Base-by-base conservation (phyloP, 1,140 invertebrate genomes). In the Danaus melanippus region DNA sequence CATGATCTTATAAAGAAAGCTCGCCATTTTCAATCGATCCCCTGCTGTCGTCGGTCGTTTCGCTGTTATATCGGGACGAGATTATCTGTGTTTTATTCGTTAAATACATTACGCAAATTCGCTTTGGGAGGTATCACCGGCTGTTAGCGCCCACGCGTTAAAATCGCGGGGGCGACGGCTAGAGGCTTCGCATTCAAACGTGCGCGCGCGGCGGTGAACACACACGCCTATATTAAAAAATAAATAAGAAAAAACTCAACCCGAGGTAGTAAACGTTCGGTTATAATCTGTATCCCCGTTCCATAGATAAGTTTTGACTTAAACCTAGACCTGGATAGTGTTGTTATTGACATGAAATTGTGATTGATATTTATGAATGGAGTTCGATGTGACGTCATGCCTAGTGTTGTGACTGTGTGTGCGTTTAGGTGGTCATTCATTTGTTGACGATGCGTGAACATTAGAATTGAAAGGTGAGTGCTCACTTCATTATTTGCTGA, bases 341-440 rank as follows among this genome's bases (percentile, higher is more conserved):
- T 61, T 61, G 67, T 64, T 58, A 65, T 65, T 67, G 66, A 67
- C 66, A 64, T 58, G 56, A 67, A 71, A 73, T 63, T 64, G 71
- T 76, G 64, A 57, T 76, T 66, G 66, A 72, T 69, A 68, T 80
- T 83, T 78, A 82, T 86, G 83, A 86, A 86, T 86, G 83, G 73
- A 81, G 79, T 76, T 76, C 77, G 76, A 79, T 77, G 79, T 84
- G 81, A 86, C 79, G 79, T 82, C 78, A 86, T 86, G 83, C 58
- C 58, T 84, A 84, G 80, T 83, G 81, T 76, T 84, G 80, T 81
- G 80, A 70, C 69, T 53, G 64, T 72, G 71, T 67, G 60, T 65
- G 62, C 62, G 60, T 58, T 58, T 61, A 62, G 64, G 69, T 71
- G 75, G 72, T 69, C 62, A 72, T 62, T 54, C 51, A 67, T 77